These are phyloP conservation scores for Dimorphilus gyrociliatus DNA, from an alignment of 2,888 invertebrate species.

Conservation along the genomic window DNA sequence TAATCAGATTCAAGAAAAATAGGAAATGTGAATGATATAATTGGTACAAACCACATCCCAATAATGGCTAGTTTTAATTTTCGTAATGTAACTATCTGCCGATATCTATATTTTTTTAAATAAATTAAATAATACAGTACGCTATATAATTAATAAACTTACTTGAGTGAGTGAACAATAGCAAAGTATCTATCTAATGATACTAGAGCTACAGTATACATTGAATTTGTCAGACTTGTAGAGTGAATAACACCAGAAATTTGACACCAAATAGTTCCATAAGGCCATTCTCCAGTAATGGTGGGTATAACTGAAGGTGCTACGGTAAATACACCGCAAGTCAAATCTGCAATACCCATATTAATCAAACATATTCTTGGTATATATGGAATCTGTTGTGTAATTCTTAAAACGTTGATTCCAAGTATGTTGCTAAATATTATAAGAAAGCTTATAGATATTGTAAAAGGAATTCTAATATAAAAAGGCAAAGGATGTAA, in stretches of 20 bases:
- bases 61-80: not conserved
- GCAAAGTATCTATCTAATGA: constrained; percentile 15
- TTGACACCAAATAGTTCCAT: constrained; percentile 14
- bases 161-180: constrained; percentile 11
- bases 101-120: no score
- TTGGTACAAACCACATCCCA: constrained; percentile 6
- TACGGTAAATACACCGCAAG: constrained; percentile 12
- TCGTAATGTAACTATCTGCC: constrained; percentile 3
- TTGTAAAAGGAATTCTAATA: no score
- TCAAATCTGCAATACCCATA: constrained; percentile 12
- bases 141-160: no score
- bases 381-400: constrained; percentile 11
- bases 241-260: constrained; percentile 14
- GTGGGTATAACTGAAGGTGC: constrained; percentile 11
- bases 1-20: constrained; percentile 8
- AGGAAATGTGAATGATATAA: constrained; percentile 11
- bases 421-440: constrained; percentile 6
- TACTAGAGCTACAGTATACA: constrained; percentile 13
- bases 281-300: constrained; percentile 11
- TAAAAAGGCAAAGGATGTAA: no score
- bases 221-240: constrained; percentile 13
- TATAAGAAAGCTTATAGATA: no score
- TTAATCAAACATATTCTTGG: constrained; percentile 13
- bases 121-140: no score
- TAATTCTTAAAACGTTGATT: constrained; percentile 9